These are phyloP conservation scores for Pseudorectes ferrugineus DNA, from an alignment of 2,113 vertebrate species.

Conservation along the genomic window DNA sequence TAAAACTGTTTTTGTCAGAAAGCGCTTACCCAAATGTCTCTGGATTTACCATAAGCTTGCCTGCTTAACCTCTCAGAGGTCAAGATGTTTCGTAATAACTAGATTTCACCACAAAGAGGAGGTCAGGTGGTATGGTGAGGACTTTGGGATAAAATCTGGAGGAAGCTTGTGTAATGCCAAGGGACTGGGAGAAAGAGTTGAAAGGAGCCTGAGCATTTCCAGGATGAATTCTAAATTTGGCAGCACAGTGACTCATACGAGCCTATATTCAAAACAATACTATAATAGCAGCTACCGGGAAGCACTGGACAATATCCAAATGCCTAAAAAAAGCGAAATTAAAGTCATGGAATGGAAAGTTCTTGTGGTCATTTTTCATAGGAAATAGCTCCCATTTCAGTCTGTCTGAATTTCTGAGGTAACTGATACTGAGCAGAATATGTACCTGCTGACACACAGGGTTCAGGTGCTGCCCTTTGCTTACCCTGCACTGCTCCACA, in stretches of 20 bases:
- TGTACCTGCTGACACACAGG: neutral
- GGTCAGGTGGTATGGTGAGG: neutral
- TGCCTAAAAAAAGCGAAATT: neutral
- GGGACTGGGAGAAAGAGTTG: neutral
- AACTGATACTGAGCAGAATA: neutral
- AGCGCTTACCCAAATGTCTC: neutral
- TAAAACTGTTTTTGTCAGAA: neutral
- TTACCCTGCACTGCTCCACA: neutral
- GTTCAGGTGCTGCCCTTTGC: neutral
- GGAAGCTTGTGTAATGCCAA: neutral
- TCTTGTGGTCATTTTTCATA: neutral
- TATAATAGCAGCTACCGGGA: neutral
- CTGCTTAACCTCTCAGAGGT: constrained; percentile 11
- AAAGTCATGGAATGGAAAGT: neutral
- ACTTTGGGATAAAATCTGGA: neutral
- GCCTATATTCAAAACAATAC: neutral
- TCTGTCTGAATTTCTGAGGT: neutral
- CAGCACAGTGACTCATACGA: neutral
- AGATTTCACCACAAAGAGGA: neutral
- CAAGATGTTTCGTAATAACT: neutral
- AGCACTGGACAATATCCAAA: neutral
- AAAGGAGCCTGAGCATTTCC: neutral
- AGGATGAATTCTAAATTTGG: neutral
- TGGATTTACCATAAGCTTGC: neutral
- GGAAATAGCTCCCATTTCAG: neutral